phyloP scores from a whole-genome alignment of 2,888 invertebrate species.

The Ichneumoninae sp. region DNA sequence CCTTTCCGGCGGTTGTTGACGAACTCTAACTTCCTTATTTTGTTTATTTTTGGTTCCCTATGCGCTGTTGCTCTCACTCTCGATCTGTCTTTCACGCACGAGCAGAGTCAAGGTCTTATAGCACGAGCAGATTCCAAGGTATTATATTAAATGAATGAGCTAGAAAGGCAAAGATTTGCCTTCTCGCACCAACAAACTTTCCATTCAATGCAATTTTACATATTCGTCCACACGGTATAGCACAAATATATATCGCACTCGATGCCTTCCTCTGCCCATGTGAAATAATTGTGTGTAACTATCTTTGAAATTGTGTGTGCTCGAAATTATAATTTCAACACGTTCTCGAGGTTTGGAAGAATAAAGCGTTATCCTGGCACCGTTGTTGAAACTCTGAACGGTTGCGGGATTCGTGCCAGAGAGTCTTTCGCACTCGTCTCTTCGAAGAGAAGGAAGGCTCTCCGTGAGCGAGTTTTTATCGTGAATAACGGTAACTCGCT shows the following conservation, averaged over 20 bases:
- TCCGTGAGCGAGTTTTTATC: slow-evolving; percentile 27
- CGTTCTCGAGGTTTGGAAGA: background rate
- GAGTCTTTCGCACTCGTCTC: slow-evolving; percentile 3
- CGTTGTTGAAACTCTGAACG: slow-evolving; percentile 12
- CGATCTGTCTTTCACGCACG: background rate
- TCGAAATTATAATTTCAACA: background rate
- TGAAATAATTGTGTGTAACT: too few species aligned
- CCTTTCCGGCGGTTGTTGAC: slow-evolving; percentile 35
- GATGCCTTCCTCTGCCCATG: too few species aligned
- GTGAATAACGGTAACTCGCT: slow-evolving; percentile 17
- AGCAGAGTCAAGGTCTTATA: too few species aligned
- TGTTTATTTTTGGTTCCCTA: slow-evolving; percentile 1
- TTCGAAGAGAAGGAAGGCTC: slow-evolving; percentile 21
- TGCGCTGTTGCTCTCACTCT: background rate
- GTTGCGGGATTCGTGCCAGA: background rate
- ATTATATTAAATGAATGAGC: slow-evolving; percentile 26
- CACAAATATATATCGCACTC: too few species aligned
- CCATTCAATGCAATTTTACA: background rate
- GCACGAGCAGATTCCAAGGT: too few species aligned
- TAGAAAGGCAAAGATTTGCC: slow-evolving; percentile 3
- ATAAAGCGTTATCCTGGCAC: slow-evolving; percentile 2
- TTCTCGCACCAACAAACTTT: background rate
- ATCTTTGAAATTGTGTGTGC: background rate
- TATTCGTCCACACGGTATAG: too few species aligned
- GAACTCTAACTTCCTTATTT: slow-evolving; percentile 24